Evolutionary conservation across 2,797 vertebrate genomes (phyloP), one percentile per base, ranked within the genome.

Genomic region (Eleutherodactylus coqui): DNA sequence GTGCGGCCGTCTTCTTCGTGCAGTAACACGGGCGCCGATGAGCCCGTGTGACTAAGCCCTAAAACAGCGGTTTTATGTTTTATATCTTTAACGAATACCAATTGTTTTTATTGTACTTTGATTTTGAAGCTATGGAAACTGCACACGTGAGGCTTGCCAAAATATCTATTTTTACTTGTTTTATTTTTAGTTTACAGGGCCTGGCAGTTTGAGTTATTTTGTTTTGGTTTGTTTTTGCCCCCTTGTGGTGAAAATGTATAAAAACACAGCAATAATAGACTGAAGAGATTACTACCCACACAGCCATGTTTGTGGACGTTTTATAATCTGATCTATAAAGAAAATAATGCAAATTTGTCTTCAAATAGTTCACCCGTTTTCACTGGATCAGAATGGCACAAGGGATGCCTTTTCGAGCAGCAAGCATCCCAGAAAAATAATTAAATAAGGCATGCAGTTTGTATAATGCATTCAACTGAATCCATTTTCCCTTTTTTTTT

Each of bases 171-270:
- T 29, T 62, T 70, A 38, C 0, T 11, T 70, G 4, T 16, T 41
- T 13, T 41, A 3, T 41, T 41, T 41, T 21, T 11, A 24, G 2
- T 11, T 43, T 14, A 24, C 62, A 38, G 24, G 5, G 45, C 5
- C 6, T 75, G 24, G 41, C 32, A 27, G 5, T 4, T 27, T 72
- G 24, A 5, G 41, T 76, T 36, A 34, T 27, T 36, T 16, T 27
- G 4, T 32, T 45, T 58, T 62, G 11, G 17, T 10, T 34, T 64
- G 14, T 70, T n/a, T 78, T 34, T 32, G 76, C 84, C 84, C 84
- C 45, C 84, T 79, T 70, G 84, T 85, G 84, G 84, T 36, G 27
- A 84, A 64, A 49, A 1, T 29, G 45, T 19, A 11, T 45, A 69
- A n/a, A 21, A 51, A 36, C 0, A 24, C 13, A 9, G 3, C 17